phyloP scores from a whole-genome alignment of 2,113 vertebrate species.

The Climacteris rufus region DNA sequence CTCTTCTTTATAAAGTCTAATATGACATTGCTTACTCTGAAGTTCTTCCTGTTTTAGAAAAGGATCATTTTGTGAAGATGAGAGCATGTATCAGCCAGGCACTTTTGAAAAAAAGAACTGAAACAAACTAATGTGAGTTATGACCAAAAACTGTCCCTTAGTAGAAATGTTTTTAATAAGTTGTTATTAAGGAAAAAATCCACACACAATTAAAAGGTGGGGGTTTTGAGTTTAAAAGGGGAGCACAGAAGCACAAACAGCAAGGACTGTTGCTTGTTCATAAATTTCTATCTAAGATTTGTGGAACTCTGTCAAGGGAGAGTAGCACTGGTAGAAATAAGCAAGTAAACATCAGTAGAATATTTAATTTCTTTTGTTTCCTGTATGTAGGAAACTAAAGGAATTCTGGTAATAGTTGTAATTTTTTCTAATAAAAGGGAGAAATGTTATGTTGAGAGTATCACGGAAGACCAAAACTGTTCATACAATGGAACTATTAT shows the following conservation, averaged over 20 bases:
- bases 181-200: neutral
- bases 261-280: neutral
- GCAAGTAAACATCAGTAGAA: neutral
- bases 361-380: neutral
- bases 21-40: neutral
- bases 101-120: neutral
- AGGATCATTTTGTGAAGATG: neutral
- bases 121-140: neutral
- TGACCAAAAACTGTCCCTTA: neutral
- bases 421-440: neutral
- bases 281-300: neutral
- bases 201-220: neutral
- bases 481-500: neutral
- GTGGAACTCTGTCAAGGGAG: neutral
- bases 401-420: neutral
- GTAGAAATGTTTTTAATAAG: neutral
- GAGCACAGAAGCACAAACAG: neutral
- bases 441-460: neutral
- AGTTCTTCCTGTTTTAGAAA: slow-evolving; percentile 16
- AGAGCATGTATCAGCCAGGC: neutral
- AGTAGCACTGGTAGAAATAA: neutral
- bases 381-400: neutral
- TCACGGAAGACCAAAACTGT: neutral
- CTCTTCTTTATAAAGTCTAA: neutral
- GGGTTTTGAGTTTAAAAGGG: neutral